A percentile compares a stretch with the other conserved stretches of the same genome.
These are phyloP conservation scores for Heterodera schachtii DNA, from an alignment of 1,140 invertebrate species.

Conservation along the genomic window DNA sequence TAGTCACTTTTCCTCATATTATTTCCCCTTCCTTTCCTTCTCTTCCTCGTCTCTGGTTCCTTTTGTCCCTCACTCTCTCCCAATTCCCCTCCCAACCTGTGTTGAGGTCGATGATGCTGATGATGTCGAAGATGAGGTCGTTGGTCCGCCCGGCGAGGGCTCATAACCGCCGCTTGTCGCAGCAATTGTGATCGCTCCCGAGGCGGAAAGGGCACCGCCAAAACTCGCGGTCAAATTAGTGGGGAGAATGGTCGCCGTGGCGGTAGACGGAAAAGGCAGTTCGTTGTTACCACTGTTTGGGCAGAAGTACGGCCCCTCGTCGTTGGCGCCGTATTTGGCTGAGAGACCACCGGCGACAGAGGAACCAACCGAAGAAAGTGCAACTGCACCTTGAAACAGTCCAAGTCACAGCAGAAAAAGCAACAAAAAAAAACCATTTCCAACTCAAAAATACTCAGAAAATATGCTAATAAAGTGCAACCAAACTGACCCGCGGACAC, in stretches of 20 bases:
- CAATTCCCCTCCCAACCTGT: conserved; percentile 3
- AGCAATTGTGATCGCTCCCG: conserved; percentile 25
- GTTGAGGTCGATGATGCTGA: conserved; percentile 26
- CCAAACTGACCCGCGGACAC: neutral
- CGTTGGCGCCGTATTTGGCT: neutral
- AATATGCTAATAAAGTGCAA: no score
- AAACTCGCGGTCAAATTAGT: conserved; percentile 17
- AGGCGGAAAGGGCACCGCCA: conserved; percentile 11
- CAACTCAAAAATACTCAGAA: no score
- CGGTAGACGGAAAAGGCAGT: neutral
- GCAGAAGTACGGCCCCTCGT: neutral
- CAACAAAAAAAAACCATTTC: no score
- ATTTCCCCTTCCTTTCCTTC: no score
- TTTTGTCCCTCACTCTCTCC: neutral
- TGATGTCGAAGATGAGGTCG: conserved; percentile 25
- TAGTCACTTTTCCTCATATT: no score
- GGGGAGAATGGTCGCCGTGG: conserved; percentile 1
- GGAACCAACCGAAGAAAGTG: neutral
- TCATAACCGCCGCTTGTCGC: conserved; percentile 16
- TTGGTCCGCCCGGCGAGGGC: conserved; percentile 13
- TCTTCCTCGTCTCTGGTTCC: no score
- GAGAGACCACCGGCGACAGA: neutral
- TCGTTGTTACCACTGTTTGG: neutral
- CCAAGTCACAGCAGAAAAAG: no score
- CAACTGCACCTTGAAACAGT: neutral